Conservation (phyloP, 2,113 vertebrate species). For the Caracal caracal region DNA sequence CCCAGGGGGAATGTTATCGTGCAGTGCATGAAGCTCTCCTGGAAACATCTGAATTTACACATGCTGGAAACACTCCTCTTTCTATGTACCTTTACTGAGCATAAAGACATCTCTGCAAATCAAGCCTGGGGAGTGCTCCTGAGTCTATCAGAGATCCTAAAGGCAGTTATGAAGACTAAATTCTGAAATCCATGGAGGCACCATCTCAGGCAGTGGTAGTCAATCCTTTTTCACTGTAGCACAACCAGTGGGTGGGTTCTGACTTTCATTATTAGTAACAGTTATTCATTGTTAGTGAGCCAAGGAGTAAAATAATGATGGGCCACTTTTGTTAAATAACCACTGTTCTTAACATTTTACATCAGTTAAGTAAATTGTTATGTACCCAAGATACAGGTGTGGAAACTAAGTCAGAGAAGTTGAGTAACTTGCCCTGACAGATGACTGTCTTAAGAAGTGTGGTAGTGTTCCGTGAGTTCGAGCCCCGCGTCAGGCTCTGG, state of each 20-base stretch:
- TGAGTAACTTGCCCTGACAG: neutral
- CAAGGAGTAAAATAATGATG: neutral
- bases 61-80: neutral
- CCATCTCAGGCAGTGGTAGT: neutral
- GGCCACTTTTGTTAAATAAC: conserved; percentile 31
- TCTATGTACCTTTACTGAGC: neutral
- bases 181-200: neutral
- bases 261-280: neutral
- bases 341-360: neutral
- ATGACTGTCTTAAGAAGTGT: conserved; percentile 5
- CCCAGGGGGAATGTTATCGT: neutral
- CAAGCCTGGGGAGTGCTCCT: neutral
- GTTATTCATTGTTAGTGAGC: neutral
- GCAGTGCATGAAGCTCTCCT: neutral
- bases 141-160: neutral
- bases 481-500: no score
- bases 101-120: neutral
- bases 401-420: conserved; percentile 25
- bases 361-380: neutral
- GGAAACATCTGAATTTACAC: neutral
- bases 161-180: neutral
- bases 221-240: neutral
- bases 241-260: neutral
- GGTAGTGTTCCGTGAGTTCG: no score
- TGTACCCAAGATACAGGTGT: neutral